phyloP scores from a whole-genome alignment of 2,888 invertebrate genomes.

The Salpingus planirostris region DNA sequence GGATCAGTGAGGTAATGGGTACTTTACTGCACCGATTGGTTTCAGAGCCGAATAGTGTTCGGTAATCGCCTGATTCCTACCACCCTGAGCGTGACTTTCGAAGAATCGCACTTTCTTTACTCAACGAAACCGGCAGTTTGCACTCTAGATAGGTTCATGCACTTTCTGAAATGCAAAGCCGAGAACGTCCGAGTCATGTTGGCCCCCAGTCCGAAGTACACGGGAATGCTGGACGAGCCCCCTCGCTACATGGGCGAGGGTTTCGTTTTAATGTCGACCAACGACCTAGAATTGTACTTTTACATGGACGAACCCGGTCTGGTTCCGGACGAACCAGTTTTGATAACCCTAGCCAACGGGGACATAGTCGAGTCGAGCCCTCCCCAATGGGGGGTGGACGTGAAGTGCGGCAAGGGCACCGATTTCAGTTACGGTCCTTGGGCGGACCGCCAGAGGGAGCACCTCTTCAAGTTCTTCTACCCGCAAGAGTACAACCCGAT shows the following conservation, averaged over 20 bases:
- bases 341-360: slow-evolving; percentile 82
- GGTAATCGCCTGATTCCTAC: slow-evolving; percentile 93
- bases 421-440: slow-evolving; percentile 98
- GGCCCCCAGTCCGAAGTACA: slow-evolving; percentile 93
- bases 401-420: slow-evolving; percentile 88
- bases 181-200: slow-evolving; percentile 94
- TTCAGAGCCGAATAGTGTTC: slow-evolving; percentile 81
- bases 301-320: slow-evolving; percentile 91
- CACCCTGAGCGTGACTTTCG: slow-evolving; percentile 82
- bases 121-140: slow-evolving; percentile 94
- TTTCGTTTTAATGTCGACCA: slow-evolving; percentile 93
- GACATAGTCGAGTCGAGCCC: slow-evolving; percentile 89
- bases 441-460: slow-evolving; percentile 95
- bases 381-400: slow-evolving; percentile 92
- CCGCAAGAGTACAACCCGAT: slow-evolving; percentile 78
- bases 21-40: slow-evolving; percentile 10
- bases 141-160: slow-evolving; percentile 89
- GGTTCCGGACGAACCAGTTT: slow-evolving; percentile 86
- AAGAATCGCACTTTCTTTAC: slow-evolving; percentile 90
- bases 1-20: no score
- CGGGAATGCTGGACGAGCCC: slow-evolving; percentile 87
- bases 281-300: slow-evolving; percentile 89
- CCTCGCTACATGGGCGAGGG: slow-evolving; percentile 98
- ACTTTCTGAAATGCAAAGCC: slow-evolving; percentile 87
- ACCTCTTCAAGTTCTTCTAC: slow-evolving; percentile 92